Conservation (phyloP, 2,113 vertebrate species). For the Dinomys branickii region DNA sequence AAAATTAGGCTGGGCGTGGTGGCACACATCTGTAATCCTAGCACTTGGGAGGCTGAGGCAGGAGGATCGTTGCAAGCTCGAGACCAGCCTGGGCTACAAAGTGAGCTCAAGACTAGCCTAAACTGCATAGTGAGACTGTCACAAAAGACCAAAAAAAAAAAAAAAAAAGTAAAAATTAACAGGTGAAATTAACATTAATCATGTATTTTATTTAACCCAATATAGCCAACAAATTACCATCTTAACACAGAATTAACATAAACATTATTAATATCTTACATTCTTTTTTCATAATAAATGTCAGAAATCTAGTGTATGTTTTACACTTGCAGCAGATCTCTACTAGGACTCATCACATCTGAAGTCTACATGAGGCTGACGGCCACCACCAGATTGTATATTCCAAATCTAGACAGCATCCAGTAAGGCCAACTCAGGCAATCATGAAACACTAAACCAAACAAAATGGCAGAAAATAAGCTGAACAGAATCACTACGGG, state of each 20-base stretch:
- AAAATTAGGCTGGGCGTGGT: no score
- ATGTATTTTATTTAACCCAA: background rate
- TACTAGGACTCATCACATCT: background rate
- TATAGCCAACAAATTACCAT: background rate
- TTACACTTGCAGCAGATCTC: background rate
- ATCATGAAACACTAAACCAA: background rate
- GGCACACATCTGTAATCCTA: no score
- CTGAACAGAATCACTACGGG: background rate
- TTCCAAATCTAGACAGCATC: background rate
- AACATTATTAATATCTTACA: background rate
- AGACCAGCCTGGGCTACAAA: no score
- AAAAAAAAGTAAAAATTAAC: background rate
- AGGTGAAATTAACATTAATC: background rate
- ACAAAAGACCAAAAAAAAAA: no score
- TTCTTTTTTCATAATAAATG: background rate
- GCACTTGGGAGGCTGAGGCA: no score
- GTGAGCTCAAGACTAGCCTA: no score
- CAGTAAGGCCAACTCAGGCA: background rate
- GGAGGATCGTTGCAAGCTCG: no score
- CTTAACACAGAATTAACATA: background rate
- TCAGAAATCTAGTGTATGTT: background rate
- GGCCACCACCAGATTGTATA: background rate
- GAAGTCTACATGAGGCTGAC: background rate
- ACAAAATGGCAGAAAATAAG: background rate
- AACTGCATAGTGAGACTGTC: no score